Conservation (phyloP, 2,888 invertebrate species). For the Nasonia oneida region DNA sequence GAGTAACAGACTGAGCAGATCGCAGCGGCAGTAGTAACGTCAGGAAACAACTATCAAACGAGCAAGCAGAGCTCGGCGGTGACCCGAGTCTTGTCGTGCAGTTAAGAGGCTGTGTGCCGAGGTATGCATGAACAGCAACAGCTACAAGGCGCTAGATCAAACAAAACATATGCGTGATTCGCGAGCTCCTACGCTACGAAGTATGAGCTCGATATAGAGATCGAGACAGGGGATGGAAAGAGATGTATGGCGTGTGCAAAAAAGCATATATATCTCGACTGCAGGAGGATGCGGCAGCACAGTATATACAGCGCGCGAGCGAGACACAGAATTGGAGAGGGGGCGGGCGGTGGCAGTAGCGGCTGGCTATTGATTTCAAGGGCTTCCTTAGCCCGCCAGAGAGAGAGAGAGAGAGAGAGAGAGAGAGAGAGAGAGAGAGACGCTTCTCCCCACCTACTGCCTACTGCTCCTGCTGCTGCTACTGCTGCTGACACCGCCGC, state of each 20-base stretch:
- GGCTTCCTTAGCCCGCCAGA: constrained; percentile 76
- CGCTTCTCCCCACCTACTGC: constrained; percentile 55
- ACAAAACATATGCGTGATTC: not conserved
- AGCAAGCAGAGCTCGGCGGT: too few relatives aligned
- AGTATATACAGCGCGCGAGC: not conserved
- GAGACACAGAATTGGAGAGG: constrained; percentile 19
- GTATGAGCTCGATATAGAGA: not conserved
- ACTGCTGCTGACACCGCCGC: constrained; percentile 73
- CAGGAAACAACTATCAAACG: not conserved
- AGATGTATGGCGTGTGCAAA: too few relatives aligned
- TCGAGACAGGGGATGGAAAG: too few relatives aligned
- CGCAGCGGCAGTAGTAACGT: not conserved
- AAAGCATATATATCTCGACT: not conserved
- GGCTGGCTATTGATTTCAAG: constrained; percentile 79
- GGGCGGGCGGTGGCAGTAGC: constrained; percentile 75
- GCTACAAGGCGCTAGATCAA: not conserved
- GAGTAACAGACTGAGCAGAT: not conserved
- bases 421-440: constrained; percentile 51
- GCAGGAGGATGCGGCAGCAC: not conserved
- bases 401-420: constrained; percentile 47
- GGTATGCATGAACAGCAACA: not conserved
- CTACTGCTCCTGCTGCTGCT: constrained; percentile 25
- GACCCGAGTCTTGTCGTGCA: not conserved
- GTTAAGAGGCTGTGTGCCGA: not conserved
- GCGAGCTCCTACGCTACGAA: not conserved